A percentile compares a stretch with the other conserved stretches of the same genome.
Conservation (phyloP, 2,113 vertebrate genomes). For the Engraulis encrasicolus region DNA sequence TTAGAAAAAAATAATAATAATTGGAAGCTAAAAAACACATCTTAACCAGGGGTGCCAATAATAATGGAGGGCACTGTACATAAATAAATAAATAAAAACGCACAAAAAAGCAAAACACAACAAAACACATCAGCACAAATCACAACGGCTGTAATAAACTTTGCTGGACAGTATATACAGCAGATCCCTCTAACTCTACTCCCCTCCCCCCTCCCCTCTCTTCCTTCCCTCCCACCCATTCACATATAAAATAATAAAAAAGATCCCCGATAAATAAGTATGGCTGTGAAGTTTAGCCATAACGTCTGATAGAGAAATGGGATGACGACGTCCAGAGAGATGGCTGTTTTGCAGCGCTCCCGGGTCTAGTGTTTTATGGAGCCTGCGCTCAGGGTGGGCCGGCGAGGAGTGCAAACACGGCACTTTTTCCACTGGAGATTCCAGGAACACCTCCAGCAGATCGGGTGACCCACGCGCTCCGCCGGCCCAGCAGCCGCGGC, state of each 20-base stretch:
- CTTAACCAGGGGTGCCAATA: no score
- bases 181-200: no score
- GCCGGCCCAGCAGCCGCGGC: constrained; percentile 53
- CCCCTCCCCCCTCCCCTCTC: no score
- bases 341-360: not conserved
- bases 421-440: constrained; percentile 56
- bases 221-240: not conserved
- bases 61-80: no score
- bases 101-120: no score
- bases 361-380: constrained; percentile 32
- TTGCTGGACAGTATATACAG: not conserved
- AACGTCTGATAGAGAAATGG: constrained; percentile 17
- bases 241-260: constrained; percentile 14
- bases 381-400: constrained; percentile 28
- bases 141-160: not conserved
- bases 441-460: constrained; percentile 64
- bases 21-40: no score
- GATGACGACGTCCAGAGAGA: constrained; percentile 29
- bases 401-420: constrained; percentile 52
- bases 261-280: not conserved
- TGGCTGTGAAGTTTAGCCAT: not conserved
- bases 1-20: no score
- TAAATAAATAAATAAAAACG: no score
- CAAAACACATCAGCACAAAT: not conserved
- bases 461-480: constrained; percentile 64